Base-by-base conservation (phyloP, 2,888 invertebrate species). In the Lampropteryx suffumata region DNA sequence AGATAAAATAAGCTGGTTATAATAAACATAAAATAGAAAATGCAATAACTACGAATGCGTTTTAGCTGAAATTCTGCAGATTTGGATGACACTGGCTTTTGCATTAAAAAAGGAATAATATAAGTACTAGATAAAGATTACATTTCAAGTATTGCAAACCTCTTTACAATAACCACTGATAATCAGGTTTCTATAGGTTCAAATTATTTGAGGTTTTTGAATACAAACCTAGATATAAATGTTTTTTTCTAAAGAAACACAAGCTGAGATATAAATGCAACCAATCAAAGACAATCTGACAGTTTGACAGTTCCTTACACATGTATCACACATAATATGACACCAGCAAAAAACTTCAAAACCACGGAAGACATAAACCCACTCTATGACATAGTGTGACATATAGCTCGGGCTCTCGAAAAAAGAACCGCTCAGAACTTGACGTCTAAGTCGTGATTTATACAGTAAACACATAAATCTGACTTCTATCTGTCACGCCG, bases 401-500 rank as follows among this genome's bases (percentile, higher is more conserved):
- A 73, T 79, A 85, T 77, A 69, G 73, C 73, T 35, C 61, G 67
- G 71, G 70, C 17, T 48, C 42, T 79, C 76, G 72, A 82, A 85
- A 84, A 87, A 86, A 85, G 78, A 82, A 76, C 73, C 35, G 53
- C 47, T 67, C 67, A 64, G 59, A 65, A 63, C 65, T 62, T 82
- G 82, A 82, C 80, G 75, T 73, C 73, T 74, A 72, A 71, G 67
- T 64, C 73, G 73, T 90, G 90, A 91, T 90, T 90, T 90, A 88
- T 89, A 81, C 84, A 82, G 90, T 89, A 90, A 90, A 91, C 90
- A 90, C 87, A 90, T 91, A 90, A 90, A 91, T 90, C 90, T 82
- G 90, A 88, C 87, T 88, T 86, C 79, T 81, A 79, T 82, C 87
- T 86, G 87, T 87, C 88, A 84, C 71, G 62, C 54, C 64, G 60